Base-by-base conservation (phyloP, 1,140 invertebrate species). In the Gonioctena quinquepunctata region DNA sequence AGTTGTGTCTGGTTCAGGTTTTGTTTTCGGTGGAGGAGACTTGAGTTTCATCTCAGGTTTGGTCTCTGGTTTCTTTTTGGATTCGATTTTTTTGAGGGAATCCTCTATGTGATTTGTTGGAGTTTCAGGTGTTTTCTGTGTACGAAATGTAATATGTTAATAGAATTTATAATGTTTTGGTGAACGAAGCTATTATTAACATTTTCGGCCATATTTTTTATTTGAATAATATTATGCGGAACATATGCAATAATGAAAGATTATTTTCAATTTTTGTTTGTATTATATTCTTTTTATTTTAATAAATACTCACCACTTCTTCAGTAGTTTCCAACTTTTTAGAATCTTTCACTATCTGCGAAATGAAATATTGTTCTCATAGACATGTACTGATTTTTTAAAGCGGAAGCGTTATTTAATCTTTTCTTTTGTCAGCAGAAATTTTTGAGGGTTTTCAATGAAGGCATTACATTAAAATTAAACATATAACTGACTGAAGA, bases 31-130 rank as follows among this genome's bases (percentile, higher is more conserved):
- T 64, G 71, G 76, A 63, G 76, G 63, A 48, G 67, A 68, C 72
- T 74, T 77, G 54, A 80, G 48, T 77, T 84, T 84, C 80, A 82
- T 85, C 68, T 84, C 83, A 2, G 81, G 77, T 27, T 70, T 76
- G 19, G 81, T 73, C 71, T 80, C 72, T 61, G 80, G 81, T 16
- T 81, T 81, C 2, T 84, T 73, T 28, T 66, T 79, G 81, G 13
- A 28, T 16, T 69, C 57, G 27, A 81, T 80, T 77, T 85, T 82
- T 72, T 77, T 69, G 72, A 74, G 65, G 8, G 63, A 65, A 66
- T 84, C 81, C 75, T 87, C 85, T 22, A 80, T 80, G 28, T 83
- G 82, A 77, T 86, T 86, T 65, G 72, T 78, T 16, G 86, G 83
- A 76, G 82, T 75, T 71, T 85, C 86, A 27, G 81, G 80, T 75